phyloP scores from a whole-genome alignment of 2,888 invertebrate genomes.

The Polia nebulosa region DNA sequence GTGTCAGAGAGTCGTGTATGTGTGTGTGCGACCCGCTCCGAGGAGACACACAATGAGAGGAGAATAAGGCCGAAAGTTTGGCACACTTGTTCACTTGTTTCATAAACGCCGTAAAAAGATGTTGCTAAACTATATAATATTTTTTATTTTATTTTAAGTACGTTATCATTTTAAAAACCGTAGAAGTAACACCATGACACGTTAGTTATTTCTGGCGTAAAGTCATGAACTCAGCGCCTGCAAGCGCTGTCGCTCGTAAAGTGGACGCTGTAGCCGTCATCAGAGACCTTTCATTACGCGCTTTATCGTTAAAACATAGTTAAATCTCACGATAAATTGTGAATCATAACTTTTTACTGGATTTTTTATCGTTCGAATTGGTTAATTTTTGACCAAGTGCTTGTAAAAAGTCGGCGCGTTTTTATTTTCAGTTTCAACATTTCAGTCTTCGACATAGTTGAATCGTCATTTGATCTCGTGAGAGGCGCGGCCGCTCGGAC shows the following conservation, averaged over 20 bases:
- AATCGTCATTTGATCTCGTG: slow-evolving; percentile 5
- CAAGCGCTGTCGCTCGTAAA: slow-evolving; percentile 13
- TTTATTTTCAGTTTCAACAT: not conserved
- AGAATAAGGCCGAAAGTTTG: slow-evolving; percentile 7
- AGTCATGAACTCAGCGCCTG: not conserved
- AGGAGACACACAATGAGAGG: not conserved
- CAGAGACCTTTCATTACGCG: slow-evolving; percentile 3
- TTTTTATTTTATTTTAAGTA: too few relatives aligned
- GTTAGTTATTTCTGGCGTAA: not conserved
- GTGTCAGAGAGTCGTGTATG: too few relatives aligned
- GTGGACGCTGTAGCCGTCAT: slow-evolving; percentile 11
- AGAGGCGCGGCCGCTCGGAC: not conserved
- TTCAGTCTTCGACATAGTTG: not conserved
- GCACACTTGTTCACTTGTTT: not conserved
- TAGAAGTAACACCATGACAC: too few relatives aligned
- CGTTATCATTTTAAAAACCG: too few relatives aligned
- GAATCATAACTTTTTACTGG: slow-evolving; percentile 32
- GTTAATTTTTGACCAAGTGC: slow-evolving; percentile 16
- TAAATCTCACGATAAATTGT: slow-evolving; percentile 22
- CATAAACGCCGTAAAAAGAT: not conserved
- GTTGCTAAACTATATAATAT: not conserved
- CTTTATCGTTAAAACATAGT: slow-evolving; percentile 36
- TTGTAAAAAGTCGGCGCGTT: not conserved
- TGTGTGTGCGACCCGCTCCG: too few relatives aligned
- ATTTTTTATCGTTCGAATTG: slow-evolving; percentile 31